Evolutionary conservation across 1,140 invertebrate genomes (phyloP).

Genomic region (Penaeus chinensis): DNA sequence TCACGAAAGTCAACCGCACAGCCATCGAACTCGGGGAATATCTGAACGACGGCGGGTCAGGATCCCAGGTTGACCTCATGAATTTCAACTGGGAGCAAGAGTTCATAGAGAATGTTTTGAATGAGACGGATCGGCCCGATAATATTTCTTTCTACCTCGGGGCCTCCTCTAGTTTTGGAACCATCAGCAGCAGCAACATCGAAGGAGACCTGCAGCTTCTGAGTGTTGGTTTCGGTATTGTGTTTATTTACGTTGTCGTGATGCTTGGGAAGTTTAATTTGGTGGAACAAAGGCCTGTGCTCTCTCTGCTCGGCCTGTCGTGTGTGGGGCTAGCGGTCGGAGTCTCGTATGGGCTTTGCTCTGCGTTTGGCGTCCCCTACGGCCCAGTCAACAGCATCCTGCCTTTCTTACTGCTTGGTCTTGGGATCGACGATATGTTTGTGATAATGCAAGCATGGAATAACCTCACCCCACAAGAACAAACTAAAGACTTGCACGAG

Average conservation of each 20-base stretch:
- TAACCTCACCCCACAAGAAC: conserved; percentile 64
- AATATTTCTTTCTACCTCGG: conserved; percentile 46
- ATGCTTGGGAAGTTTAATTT: conserved; percentile 72
- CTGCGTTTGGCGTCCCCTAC: conserved; percentile 79
- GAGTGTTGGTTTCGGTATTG: conserved; percentile 71
- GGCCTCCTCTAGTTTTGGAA: conserved; percentile 60
- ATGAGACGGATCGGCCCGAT: conserved; percentile 16
- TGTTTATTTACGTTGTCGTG: conserved; percentile 72
- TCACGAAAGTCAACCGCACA: conserved; percentile 78
- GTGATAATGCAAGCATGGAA: conserved; percentile 72
- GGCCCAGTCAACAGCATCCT: conserved; percentile 85
- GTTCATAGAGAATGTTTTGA: conserved; percentile 43
- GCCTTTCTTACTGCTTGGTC: conserved; percentile 84
- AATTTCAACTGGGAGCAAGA: conserved; percentile 60
- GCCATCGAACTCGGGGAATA: conserved; percentile 75
- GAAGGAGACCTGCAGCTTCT: conserved; percentile 71
- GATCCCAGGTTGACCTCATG: conserved; percentile 75
- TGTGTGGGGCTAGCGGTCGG: conserved; percentile 75
- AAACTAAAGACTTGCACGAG: conserved; percentile 66
- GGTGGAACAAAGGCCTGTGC: conserved; percentile 70
- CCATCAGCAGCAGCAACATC: conserved; percentile 67
- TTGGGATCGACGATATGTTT: conserved; percentile 85
- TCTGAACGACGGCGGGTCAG: conserved; percentile 79
- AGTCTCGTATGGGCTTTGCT: conserved; percentile 79
- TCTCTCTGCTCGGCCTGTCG: conserved; percentile 50